phyloP scores from a whole-genome alignment of 1,140 invertebrate genomes.

The Phenacoccus solenopsis region DNA sequence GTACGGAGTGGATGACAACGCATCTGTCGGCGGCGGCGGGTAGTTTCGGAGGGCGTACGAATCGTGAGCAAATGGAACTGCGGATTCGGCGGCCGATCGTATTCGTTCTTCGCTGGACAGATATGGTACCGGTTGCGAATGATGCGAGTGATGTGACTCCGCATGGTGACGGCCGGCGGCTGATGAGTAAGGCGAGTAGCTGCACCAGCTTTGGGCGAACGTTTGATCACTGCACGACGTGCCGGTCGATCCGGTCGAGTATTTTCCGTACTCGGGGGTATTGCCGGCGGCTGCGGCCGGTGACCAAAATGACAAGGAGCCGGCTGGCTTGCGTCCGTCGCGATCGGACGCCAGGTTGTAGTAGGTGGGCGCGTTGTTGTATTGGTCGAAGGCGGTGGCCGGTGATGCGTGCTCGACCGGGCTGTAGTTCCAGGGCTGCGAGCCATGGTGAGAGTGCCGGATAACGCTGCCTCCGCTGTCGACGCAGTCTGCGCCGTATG shows the following conservation, averaged over 20 bases:
- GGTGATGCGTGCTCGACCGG: slow-evolving; percentile 47
- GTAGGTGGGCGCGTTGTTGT: slow-evolving; percentile 55
- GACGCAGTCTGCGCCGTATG: slow-evolving; percentile 39
- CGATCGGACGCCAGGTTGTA: slow-evolving; percentile 59
- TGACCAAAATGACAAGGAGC: slow-evolving; percentile 55
- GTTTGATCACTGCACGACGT: slow-evolving; percentile 51
- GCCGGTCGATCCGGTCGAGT: slow-evolving; percentile 40
- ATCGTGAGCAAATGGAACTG: slow-evolving; percentile 54
- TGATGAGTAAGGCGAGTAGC: slow-evolving; percentile 47
- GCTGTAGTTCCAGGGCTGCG: slow-evolving; percentile 53
- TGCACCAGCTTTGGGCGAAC: slow-evolving; percentile 56
- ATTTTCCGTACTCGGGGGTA: slow-evolving; percentile 37
- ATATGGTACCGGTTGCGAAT: slow-evolving; percentile 36
- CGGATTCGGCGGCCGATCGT: slow-evolving; percentile 49
- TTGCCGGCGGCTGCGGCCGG: slow-evolving; percentile 38
- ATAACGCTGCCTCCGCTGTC: slow-evolving; percentile 53
- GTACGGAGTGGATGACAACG: slow-evolving; percentile 61
- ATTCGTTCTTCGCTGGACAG: slow-evolving; percentile 47
- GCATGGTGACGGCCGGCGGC: slow-evolving; percentile 49
- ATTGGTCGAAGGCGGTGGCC: slow-evolving; percentile 54
- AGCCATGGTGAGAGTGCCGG: slow-evolving; percentile 49
- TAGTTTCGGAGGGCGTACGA: slow-evolving; percentile 64
- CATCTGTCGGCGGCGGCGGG: slow-evolving; percentile 53
- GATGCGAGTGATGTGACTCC: slow-evolving; percentile 41
- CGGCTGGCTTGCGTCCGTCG: slow-evolving; percentile 43